A percentile compares a stretch with the other conserved stretches of the same genome.
These are phyloP conservation scores for Corythornis cristatus DNA, from an alignment of 2,113 vertebrate genomes.

Conservation along the genomic window DNA sequence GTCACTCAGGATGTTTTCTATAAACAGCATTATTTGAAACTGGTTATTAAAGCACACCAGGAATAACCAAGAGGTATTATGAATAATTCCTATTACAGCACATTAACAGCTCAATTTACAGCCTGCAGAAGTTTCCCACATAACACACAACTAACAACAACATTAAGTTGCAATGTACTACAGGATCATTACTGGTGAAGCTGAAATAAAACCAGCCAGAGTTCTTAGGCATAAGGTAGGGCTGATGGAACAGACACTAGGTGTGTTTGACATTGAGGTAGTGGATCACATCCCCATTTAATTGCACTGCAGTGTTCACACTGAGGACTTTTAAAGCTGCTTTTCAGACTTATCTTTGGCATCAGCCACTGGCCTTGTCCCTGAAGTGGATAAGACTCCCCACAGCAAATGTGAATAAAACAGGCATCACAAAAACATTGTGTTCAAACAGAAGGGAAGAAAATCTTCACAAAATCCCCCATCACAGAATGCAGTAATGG, in stretches of 20 bases:
- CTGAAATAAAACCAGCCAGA: not conserved
- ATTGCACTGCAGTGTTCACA: not conserved
- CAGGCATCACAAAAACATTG: not conserved
- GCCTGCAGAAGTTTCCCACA: not conserved
- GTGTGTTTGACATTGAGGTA: not conserved
- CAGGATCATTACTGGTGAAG: not conserved
- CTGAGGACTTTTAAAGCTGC: not conserved
- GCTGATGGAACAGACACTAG: not conserved
- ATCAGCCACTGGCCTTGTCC: not conserved
- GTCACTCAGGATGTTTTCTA: not conserved
- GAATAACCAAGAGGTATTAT: not conserved
- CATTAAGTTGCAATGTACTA: not conserved
- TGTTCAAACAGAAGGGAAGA: not conserved
- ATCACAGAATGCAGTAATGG: not conserved
- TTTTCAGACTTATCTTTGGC: not conserved
- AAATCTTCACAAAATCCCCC: not conserved
- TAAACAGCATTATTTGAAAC: not conserved
- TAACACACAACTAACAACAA: not conserved
- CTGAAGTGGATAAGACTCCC: not conserved
- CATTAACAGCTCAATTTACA: not conserved
- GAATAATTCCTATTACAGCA: not conserved
- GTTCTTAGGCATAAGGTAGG: not conserved
- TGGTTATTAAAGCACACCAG: not conserved
- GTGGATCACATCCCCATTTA: not conserved
- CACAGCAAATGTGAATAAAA: not conserved